Evolutionary conservation across 2,113 vertebrate genomes (phyloP).

Genomic region (Heloderma charlesbogerti): DNA sequence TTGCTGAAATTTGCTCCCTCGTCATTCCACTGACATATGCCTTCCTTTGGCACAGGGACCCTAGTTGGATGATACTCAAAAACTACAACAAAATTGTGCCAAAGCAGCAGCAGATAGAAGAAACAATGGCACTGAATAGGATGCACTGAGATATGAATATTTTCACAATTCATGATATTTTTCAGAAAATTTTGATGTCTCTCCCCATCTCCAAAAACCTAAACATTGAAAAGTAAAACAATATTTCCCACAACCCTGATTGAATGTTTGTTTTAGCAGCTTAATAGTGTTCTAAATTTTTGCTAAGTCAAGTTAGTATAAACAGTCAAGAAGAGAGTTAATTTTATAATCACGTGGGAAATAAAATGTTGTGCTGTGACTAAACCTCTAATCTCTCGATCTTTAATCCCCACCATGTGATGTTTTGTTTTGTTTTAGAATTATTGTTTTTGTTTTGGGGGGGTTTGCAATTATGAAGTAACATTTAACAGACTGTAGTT

Average conservation of each 20-base stretch:
- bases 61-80: neutral
- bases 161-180: neutral
- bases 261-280: neutral
- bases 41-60: neutral
- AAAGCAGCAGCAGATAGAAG: neutral
- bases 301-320: neutral
- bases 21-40: neutral
- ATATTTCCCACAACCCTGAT: neutral
- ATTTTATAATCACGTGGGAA: neutral
- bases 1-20: neutral
- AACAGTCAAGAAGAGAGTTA: neutral
- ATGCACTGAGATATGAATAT: neutral
- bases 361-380: neutral
- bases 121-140: neutral
- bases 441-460: neutral
- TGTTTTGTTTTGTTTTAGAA: neutral
- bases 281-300: neutral
- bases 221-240: neutral
- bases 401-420: neutral
- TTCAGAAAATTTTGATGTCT: neutral
- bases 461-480: slow-evolving; percentile 15
- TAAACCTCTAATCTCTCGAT: slow-evolving; percentile 15
- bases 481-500: neutral
- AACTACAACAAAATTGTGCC: neutral
- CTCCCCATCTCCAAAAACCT: neutral